Conservation (phyloP, 2,797 vertebrate genomes). For the Otolemur crassicaudatus region DNA sequence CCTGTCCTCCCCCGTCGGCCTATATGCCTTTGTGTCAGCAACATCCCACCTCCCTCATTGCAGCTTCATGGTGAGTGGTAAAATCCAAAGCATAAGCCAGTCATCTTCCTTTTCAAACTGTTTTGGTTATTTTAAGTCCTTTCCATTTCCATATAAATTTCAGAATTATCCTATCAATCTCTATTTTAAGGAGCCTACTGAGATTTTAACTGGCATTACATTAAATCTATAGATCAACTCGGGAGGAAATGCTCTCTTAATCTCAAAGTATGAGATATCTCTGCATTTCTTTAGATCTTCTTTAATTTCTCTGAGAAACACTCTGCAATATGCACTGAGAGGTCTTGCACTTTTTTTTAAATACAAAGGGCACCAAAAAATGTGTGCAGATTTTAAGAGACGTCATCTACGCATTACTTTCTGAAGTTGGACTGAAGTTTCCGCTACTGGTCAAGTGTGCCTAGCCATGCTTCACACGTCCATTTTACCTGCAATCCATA, state of each 20-base stretch:
- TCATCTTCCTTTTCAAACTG: neutral
- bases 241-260: neutral
- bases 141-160: neutral
- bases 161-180: neutral
- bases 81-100: accelerated
- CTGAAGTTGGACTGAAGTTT: too few species aligned
- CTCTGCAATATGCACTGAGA: neutral
- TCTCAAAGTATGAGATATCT: neutral
- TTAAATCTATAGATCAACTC: neutral
- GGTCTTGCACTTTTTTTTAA: neutral
- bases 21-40: neutral
- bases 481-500: too few species aligned
- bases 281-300: neutral
- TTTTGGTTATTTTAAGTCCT: neutral
- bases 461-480: too few species aligned
- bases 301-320: neutral
- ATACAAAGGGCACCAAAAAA: too few species aligned
- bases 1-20: neutral
- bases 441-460: too few species aligned
- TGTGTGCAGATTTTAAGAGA: too few species aligned
- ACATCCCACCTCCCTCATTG: neutral
- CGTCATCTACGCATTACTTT: too few species aligned
- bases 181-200: neutral
- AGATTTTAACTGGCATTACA: neutral
- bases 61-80: neutral